Evolutionary conservation across 2,113 vertebrate species (phyloP).

Genomic region (Nannospalax galili): DNA sequence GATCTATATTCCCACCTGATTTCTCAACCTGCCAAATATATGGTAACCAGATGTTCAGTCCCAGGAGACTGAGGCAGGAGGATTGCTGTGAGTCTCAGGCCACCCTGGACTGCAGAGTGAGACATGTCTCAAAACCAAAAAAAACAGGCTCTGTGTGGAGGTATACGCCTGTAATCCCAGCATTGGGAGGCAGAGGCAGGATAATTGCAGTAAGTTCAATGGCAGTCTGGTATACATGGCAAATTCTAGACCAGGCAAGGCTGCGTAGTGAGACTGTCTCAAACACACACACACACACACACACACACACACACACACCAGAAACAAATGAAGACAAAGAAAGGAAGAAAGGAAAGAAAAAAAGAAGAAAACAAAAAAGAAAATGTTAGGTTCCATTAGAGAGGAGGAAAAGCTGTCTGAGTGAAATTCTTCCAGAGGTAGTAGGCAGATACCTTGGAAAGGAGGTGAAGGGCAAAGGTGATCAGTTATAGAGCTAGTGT

Average conservation of each 20-base stretch:
- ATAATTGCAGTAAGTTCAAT: not conserved
- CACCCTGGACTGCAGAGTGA: not conserved
- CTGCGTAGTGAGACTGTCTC: not conserved
- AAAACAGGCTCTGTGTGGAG: not conserved
- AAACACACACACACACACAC: no score
- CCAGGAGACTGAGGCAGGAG: not conserved
- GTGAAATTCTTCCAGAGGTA: slow-evolving; percentile 21
- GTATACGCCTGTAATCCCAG: not conserved
- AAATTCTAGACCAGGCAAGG: not conserved
- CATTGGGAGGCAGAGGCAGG: not conserved
- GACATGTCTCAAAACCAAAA: not conserved
- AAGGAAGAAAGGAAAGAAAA: no score
- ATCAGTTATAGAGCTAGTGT: not conserved
- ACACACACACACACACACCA: not conserved
- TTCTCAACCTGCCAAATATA: slow-evolving; percentile 21
- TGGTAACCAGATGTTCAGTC: slow-evolving; percentile 19
- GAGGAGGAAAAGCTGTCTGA: slow-evolving; percentile 2
- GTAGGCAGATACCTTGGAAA: not conserved
- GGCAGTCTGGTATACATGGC: not conserved
- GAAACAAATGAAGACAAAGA: no score
- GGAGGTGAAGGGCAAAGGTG: not conserved
- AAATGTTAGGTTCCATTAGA: not conserved
- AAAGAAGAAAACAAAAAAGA: not conserved
- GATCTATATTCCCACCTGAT: slow-evolving; percentile 29
- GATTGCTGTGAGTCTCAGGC: not conserved